Percentiles rank a stretch among this genome's conserved stretches.
phyloP scores from a whole-genome alignment of 2,888 invertebrate species.

The Megamerina dolium region DNA sequence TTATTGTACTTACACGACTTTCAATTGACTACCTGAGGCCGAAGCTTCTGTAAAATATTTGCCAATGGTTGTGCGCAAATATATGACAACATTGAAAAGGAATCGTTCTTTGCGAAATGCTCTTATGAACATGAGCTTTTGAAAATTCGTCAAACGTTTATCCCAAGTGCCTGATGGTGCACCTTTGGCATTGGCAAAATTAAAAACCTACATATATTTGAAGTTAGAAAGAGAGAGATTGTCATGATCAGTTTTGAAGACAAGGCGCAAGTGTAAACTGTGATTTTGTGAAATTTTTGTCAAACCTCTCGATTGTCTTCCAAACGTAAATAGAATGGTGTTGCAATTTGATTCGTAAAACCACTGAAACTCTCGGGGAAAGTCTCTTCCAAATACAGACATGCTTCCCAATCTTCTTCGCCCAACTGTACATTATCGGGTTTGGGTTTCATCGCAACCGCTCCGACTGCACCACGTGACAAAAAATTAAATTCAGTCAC shows the following conservation, averaged over 20 bases:
- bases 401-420: constrained; percentile 64
- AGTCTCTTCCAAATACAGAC: constrained; percentile 57
- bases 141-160: constrained; percentile 59
- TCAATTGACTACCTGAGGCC: constrained; percentile 52
- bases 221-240: no score
- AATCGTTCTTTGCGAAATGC: constrained; percentile 73
- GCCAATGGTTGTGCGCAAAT: constrained; percentile 71
- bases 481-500: constrained; percentile 71
- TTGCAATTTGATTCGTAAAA: constrained; percentile 53
- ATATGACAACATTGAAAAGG: constrained; percentile 74
- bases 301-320: constrained; percentile 53
- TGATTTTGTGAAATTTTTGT: not conserved
- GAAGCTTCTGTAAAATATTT: constrained; percentile 77
- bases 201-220: constrained; percentile 62
- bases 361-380: constrained; percentile 53
- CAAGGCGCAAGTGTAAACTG: no score
- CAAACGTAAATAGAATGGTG: constrained; percentile 55
- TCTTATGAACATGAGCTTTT: constrained; percentile 75
- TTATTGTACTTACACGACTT: constrained; percentile 36
- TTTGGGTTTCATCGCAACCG: constrained; percentile 53
- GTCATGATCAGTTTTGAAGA: no score
- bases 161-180: constrained; percentile 57
- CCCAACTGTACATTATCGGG: constrained; percentile 54
- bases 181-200: constrained; percentile 48
- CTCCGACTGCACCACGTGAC: constrained; percentile 65